Evolutionary conservation across 2,113 vertebrate genomes (phyloP).

Genomic region (Neodontobutis hainanensis): DNA sequence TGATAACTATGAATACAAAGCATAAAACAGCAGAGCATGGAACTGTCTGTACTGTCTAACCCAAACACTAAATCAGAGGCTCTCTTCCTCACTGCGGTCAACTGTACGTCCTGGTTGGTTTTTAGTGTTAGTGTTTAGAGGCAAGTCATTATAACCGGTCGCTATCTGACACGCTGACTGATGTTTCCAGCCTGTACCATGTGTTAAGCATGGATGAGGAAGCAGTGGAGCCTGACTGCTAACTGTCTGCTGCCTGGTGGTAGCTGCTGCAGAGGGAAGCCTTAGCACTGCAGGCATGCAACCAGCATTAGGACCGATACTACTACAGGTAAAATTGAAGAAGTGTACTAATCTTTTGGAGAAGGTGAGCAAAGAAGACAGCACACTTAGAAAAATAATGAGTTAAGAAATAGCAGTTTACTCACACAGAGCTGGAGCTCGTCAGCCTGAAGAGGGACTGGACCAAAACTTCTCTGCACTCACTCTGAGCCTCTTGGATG

Average conservation of each 20-base stretch:
- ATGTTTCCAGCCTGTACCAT: conserved; percentile 72
- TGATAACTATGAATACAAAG: conserved; percentile 29
- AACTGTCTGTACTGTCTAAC: conserved; percentile 10
- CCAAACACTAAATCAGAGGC: conserved; percentile 44
- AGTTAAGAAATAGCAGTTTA: conserved; percentile 43
- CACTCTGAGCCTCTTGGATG: conserved; percentile 63
- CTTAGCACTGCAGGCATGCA: conserved; percentile 54
- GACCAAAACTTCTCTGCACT: conserved; percentile 78
- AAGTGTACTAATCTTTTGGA: conserved; percentile 29
- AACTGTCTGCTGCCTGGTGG: conserved; percentile 57
- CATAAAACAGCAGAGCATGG: conserved; percentile 21
- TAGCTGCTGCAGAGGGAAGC: conserved; percentile 66
- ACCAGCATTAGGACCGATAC: conserved; percentile 25
- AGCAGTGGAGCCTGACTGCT: conserved; percentile 61
- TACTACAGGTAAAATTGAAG: conserved; percentile 37
- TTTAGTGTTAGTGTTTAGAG: conserved; percentile 45
- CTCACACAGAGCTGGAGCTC: conserved; percentile 40
- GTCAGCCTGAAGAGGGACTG: conserved; percentile 28
- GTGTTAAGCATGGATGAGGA: conserved; percentile 75
- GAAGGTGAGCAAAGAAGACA: conserved; percentile 12
- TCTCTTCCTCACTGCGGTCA: conserved; percentile 34
- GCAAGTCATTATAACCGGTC: conserved; percentile 30
- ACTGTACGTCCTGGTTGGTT: conserved; percentile 35
- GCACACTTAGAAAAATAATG: conserved; percentile 24
- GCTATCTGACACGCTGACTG: conserved; percentile 64